Evolutionary conservation across 2,888 invertebrate genomes (phyloP).

Genomic region (Perizoma affinitatum): DNA sequence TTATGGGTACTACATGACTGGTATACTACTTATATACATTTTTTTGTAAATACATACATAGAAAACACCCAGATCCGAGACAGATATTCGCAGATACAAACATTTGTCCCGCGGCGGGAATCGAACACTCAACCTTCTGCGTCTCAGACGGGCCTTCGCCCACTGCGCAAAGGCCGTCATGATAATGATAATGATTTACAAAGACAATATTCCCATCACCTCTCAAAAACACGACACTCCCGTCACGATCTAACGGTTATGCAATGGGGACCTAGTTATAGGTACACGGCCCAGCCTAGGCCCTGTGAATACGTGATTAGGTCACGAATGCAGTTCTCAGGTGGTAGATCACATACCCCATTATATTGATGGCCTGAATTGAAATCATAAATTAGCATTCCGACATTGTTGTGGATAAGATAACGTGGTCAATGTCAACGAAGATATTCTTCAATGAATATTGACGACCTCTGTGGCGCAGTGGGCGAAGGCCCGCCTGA

Average conservation of each 20-base stretch:
- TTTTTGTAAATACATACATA: too few species aligned
- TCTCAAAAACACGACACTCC: conserved; percentile 40
- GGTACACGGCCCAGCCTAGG: conserved; percentile 47
- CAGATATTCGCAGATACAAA: too few species aligned
- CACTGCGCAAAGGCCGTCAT: too few species aligned
- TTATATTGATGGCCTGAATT: conserved; percentile 31
- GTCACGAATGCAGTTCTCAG: conserved; percentile 49
- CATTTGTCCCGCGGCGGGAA: too few species aligned
- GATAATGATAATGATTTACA: conserved; percentile 1
- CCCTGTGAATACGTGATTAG: conserved; percentile 49
- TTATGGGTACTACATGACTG: too few species aligned
- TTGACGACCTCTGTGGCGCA: too few species aligned
- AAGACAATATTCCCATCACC: conserved; percentile 38
- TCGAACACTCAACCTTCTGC: too few species aligned
- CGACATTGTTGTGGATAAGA: not conserved
- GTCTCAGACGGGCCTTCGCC: too few species aligned
- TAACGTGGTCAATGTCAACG: conserved; percentile 20
- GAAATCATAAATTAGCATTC: conserved; percentile 22
- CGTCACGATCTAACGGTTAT: conserved; percentile 62
- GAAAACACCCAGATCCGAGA: too few species aligned
- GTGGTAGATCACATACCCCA: conserved; percentile 36
- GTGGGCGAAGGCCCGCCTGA: too few species aligned
- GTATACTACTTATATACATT: too few species aligned
- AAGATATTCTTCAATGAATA: not conserved
- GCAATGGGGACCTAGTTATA: conserved; percentile 48